phyloP scores from a whole-genome alignment of 2,888 invertebrate genomes.

The Limenitis camilla region DNA sequence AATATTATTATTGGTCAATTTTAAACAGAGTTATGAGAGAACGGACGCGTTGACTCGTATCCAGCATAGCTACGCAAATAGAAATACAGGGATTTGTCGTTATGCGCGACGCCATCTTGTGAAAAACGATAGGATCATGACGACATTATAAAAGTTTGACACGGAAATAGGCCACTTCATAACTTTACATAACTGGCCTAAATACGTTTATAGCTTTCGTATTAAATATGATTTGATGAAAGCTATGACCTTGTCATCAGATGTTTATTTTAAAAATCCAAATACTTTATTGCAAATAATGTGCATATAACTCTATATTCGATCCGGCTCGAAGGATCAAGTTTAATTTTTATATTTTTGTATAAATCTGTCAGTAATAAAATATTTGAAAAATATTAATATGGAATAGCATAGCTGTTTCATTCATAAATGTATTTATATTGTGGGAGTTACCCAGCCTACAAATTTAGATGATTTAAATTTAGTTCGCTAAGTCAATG shows the following conservation, averaged over 20 bases:
- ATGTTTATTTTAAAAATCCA: too few species aligned
- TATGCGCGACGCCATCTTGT: constrained; percentile 73
- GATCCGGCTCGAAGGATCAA: constrained; percentile 1
- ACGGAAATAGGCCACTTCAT: constrained; percentile 49
- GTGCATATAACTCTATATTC: background rate
- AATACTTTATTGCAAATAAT: too few species aligned
- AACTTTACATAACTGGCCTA: constrained; percentile 28
- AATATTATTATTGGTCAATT: constrained; percentile 14
- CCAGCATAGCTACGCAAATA: constrained; percentile 70
- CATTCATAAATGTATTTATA: constrained; percentile 22
- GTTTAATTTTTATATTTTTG: too few species aligned
- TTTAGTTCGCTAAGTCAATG: constrained; percentile 28
- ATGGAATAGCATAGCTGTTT: constrained; percentile 1
- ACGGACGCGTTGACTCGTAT: constrained; percentile 31
- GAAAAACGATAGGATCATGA: constrained; percentile 72
- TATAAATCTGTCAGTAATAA: background rate
- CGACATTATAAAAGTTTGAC: constrained; percentile 62
- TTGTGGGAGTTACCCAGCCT: constrained; percentile 8
- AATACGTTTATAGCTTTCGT: constrained; percentile 9
- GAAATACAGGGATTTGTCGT: constrained; percentile 73
- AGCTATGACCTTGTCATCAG: too few species aligned
- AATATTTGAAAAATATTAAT: background rate
- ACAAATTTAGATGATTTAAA: constrained; percentile 24
- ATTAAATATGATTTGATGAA: background rate
- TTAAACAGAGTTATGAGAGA: constrained; percentile 25